Conservation (phyloP, 2,113 vertebrate genomes). For the Choloepus hoffmanni region DNA sequence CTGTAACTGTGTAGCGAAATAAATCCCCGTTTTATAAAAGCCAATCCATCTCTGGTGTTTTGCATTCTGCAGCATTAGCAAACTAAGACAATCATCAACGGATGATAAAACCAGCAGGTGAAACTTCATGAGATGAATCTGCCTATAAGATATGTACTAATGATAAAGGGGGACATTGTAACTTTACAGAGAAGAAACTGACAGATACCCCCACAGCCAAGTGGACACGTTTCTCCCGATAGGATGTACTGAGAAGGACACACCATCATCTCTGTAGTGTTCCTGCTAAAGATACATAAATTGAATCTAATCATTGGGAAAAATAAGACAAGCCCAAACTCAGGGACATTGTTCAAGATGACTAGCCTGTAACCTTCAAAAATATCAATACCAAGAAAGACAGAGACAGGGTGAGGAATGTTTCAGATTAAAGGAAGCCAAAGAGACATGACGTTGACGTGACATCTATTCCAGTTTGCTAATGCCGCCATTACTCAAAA, state of each 20-base stretch:
- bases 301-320: not conserved
- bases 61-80: no score
- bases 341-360: not conserved
- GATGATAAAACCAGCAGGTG: not conserved
- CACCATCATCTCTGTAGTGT: not conserved
- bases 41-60: no score
- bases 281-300: not conserved
- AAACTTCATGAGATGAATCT: not conserved
- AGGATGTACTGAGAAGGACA: not conserved
- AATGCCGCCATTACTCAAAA: no score
- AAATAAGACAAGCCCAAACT: not conserved
- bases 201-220: not conserved
- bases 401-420: not conserved
- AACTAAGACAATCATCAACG: no score
- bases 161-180: not conserved
- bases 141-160: not conserved
- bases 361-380: not conserved
- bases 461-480: no score
- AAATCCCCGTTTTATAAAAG: no score
- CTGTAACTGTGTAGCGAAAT: no score
- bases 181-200: not conserved
- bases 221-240: not conserved
- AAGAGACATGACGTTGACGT: not conserved
- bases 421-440: not conserved
- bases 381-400: not conserved